Conservation (phyloP, 2,797 vertebrate genomes). For the Nyctalus aviator region DNA sequence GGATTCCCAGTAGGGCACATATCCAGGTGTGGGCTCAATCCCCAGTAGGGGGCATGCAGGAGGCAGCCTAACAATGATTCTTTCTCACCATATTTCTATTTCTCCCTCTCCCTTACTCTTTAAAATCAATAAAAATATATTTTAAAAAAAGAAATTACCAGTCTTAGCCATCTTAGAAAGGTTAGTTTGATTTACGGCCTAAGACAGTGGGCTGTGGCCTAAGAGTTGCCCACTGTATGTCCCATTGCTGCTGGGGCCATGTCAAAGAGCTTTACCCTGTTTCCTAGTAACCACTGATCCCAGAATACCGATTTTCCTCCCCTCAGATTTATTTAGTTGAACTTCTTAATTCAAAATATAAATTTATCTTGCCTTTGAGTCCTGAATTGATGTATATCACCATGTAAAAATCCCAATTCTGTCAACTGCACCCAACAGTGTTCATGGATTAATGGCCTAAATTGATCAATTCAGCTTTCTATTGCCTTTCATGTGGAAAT, state of each 20-base stretch:
- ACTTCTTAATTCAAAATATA: constrained; percentile 39
- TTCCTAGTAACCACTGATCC: not conserved
- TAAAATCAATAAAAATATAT: too few species aligned
- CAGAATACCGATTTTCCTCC: not conserved
- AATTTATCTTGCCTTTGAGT: not conserved
- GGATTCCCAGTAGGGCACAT: too few species aligned
- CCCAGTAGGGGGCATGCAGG: too few species aligned
- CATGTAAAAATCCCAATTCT: not conserved
- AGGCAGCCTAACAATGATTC: too few species aligned
- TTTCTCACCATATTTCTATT: too few species aligned
- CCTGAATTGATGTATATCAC: not conserved
- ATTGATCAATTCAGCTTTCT: not conserved
- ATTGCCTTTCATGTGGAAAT: not conserved
- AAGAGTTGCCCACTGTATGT: fast-evolving
- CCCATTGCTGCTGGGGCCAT: not conserved
- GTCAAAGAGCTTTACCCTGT: not conserved
- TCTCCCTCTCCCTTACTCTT: too few species aligned
- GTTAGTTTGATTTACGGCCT: not conserved
- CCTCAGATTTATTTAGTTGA: constrained; percentile 8
- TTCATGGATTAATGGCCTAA: not conserved
- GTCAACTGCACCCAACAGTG: not conserved
- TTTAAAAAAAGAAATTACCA: not conserved
- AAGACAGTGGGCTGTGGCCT: not conserved
- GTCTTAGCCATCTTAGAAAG: not conserved
- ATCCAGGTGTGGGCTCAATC: too few species aligned